Evolutionary conservation across 2,113 vertebrate species (phyloP).

Genomic region (Mus musculus): GRCm39 chr3:80806001-80806500

Average conservation of each 20-base stretch:
- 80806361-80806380: not conserved
- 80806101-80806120: not conserved
- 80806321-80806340: not conserved
- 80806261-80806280: not conserved
- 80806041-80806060: not conserved
- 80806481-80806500: not conserved
- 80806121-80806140: not conserved
- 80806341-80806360: not conserved
- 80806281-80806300: not conserved
- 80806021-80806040: not conserved
- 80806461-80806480: not conserved
- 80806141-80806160: not conserved
- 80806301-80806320: not conserved
- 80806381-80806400: not conserved
- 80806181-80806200: not conserved
- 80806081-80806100: not conserved
- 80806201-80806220: not conserved
- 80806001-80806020: not conserved
- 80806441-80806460: not conserved
- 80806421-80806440: not conserved
- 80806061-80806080: not conserved
- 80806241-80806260: not conserved
- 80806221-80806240: not conserved
- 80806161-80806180: not conserved
- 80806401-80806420: not conserved